Percentiles rank a stretch among this genome's conserved stretches.
Evolutionary conservation across 2,797 vertebrate genomes (phyloP).

Genomic region (Lycodopsis pacificus): DNA sequence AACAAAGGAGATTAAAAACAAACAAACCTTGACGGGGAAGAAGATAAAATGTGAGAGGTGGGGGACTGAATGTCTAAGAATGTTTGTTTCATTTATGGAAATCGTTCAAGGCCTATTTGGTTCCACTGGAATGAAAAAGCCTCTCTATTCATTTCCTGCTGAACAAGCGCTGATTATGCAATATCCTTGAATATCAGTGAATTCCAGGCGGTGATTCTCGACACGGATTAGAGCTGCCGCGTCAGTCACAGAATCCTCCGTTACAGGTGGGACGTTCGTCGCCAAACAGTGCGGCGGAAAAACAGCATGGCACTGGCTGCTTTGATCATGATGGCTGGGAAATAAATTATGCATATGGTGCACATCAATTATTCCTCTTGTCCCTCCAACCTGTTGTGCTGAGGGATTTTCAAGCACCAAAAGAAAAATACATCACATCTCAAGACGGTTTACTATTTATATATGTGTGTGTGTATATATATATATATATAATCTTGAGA

Average conservation of each 20-base stretch:
- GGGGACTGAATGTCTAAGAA: constrained; percentile 28
- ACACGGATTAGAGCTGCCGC: constrained; percentile 35
- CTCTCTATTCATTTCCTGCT: constrained; percentile 54
- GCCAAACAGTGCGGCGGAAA: not conserved
- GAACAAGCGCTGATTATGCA: constrained; percentile 57
- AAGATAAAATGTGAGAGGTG: constrained; percentile 44
- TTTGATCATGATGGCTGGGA: constrained; percentile 57
- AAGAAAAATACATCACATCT: not conserved
- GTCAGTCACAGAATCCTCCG: constrained; percentile 31
- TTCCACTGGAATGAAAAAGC: constrained; percentile 45
- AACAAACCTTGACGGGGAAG: constrained; percentile 68
- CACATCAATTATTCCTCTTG: constrained; percentile 66
- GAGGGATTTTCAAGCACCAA: constrained; percentile 22
- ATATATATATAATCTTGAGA: constrained; percentile 14
- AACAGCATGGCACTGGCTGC: constrained; percentile 16
- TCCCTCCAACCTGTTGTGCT: constrained; percentile 60
- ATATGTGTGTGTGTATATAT: too few species aligned
- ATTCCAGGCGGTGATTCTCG: constrained; percentile 30
- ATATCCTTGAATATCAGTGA: constrained; percentile 52
- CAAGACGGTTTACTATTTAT: not conserved
- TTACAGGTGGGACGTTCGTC: constrained; percentile 38
- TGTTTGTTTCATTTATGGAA: constrained; percentile 71
- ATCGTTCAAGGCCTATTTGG: constrained; percentile 54
- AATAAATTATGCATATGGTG: constrained; percentile 65
- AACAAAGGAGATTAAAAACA: constrained; percentile 76